These are phyloP conservation scores for Xestoiulus laeticollis DNA, from an alignment of 2,888 invertebrate genomes.

Conservation along the genomic window DNA sequence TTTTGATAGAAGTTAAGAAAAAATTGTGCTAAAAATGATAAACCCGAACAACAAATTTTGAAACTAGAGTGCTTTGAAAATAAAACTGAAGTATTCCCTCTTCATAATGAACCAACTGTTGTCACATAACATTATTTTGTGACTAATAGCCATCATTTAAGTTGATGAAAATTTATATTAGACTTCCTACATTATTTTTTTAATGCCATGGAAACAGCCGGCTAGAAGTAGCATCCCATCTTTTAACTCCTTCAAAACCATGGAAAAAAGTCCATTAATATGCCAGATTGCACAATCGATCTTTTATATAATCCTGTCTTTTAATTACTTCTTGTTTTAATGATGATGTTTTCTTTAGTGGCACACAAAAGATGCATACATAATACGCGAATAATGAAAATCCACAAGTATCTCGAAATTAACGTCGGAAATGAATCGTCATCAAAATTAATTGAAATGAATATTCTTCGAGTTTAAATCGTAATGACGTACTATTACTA, in stretches of 20 bases:
- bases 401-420: neutral
- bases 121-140: neutral
- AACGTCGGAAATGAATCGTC: neutral
- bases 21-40: too few species aligned
- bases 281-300: neutral
- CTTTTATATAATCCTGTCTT: neutral
- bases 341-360: neutral
- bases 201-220: neutral
- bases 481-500: neutral
- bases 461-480: neutral
- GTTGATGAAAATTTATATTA: neutral
- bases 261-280: neutral
- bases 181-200: neutral
- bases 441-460: neutral
- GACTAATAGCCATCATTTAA: neutral
- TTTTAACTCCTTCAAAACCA: neutral
- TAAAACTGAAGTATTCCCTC: too few species aligned
- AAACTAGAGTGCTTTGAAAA: too few species aligned
- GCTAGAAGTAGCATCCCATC: neutral
- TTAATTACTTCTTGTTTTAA: constrained; percentile 16
- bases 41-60: too few species aligned
- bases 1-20: too few species aligned
- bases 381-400: neutral
- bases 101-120: too few species aligned
- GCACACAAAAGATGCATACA: neutral